These are phyloP conservation scores for Rotaria socialis DNA, from an alignment of 2,888 invertebrate species.

Conservation along the genomic window DNA sequence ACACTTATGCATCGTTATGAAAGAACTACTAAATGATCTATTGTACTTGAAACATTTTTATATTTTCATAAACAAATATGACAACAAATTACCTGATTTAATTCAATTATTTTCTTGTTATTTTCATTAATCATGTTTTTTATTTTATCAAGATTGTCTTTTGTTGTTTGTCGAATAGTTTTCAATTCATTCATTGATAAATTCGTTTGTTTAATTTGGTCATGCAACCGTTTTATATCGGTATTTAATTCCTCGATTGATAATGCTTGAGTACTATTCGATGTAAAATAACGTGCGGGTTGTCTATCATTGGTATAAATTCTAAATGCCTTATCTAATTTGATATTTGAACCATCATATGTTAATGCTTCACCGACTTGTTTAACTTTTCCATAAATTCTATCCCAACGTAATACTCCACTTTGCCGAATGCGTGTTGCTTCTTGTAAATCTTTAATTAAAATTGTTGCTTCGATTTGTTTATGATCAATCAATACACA, in stretches of 20 bases:
- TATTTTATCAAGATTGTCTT: not conserved
- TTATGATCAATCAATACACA: conserved; percentile 20
- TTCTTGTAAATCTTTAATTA: not conserved
- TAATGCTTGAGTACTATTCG: not conserved
- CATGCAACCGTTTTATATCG: conserved; percentile 37
- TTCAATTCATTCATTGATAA: conserved; percentile 28
- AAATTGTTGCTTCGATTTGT: conserved; percentile 24
- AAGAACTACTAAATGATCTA: no score
- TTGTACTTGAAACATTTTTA: no score
- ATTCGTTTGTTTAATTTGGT: conserved; percentile 39
- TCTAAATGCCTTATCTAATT: conserved; percentile 8
- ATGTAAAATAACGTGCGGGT: not conserved
- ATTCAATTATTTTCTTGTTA: not conserved
- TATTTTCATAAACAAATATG: no score
- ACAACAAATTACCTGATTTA: not conserved
- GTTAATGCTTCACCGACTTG: not conserved
- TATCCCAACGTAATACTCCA: not conserved
- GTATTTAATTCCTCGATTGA: not conserved
- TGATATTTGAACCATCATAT: not conserved
- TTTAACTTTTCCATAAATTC: not conserved
- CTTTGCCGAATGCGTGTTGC: not conserved
- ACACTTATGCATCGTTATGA: no score
- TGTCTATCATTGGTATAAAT: conserved; percentile 18
- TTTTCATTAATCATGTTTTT: not conserved
- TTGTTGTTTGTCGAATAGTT: not conserved